Base-by-base conservation (phyloP, 2,797 vertebrate genomes). In the Molossus molossus region DNA sequence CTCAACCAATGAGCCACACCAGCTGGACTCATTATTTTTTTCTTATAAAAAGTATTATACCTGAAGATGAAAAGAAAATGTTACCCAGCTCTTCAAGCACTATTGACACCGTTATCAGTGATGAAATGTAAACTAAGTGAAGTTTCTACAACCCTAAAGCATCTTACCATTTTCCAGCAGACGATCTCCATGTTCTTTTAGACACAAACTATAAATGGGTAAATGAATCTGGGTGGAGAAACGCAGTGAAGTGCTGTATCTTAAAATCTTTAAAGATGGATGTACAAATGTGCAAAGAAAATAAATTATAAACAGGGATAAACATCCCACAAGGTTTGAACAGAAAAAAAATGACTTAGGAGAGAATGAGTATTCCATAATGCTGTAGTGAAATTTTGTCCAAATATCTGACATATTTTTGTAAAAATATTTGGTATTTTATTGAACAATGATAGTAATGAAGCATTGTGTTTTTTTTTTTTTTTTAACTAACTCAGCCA, bases 331-430 rank as follows among this genome's bases (percentile, higher is more conserved):
- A 37, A 84, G 15, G 17, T 62, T 87, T 92, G 73, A 55, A 73
- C 9, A 45, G 48, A 87, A 87, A 87, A 33, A 33, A 40, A 75
- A 4, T 29, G 12, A 37, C 65, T 87, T 8, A 40, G 18, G 57
- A 80, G 4, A 88, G 62, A 80, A 57, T 57, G 40, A 70, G 9
- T 6, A 77, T 84, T 17, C 25, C 33, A 62, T 60, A 70, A 75
- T 53, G 3, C 13, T 73, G 0, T 21, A 79, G 89, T 53, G 37
- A 83, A 84, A 45, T 84, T 94, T 67, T 90, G 1, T 81, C 77
- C 55, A 87, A 92, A 72, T 65, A 70, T 69, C 50, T 80, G 15
- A 53, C 70, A 1, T 62, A 94, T 27, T 95, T 96, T 70, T 85
- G 17, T n/a, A 67, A 64, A 89, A 87, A 65, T 70, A 62, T 70